Conservation (phyloP, 2,797 vertebrate species). For the Botia almorhae region DNA sequence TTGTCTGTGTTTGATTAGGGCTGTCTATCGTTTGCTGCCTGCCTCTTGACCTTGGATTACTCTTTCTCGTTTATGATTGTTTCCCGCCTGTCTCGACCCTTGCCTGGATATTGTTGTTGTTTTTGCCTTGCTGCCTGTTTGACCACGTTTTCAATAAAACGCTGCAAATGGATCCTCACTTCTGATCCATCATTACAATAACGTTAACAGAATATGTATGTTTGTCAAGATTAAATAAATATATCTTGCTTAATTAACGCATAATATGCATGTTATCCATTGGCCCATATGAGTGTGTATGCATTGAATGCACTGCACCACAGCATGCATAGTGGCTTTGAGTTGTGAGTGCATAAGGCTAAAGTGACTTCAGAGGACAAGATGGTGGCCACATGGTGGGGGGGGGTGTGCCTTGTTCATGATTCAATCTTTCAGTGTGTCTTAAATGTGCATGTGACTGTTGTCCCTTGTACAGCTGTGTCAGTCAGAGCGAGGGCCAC, state of each 20-base stretch:
- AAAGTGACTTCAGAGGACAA: conserved; percentile 48
- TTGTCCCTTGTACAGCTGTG: conserved; percentile 51
- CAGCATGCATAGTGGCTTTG: conserved; percentile 30
- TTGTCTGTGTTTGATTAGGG: no score
- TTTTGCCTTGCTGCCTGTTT: no score
- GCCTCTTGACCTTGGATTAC: no score
- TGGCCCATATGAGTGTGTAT: not conserved
- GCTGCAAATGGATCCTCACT: no score
- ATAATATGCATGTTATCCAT: not conserved
- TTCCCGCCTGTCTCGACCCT: no score
- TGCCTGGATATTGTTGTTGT: no score
- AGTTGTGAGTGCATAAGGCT: conserved; percentile 42
- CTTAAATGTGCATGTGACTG: conserved; percentile 43
- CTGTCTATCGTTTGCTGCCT: no score
- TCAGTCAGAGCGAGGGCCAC: conserved; percentile 53
- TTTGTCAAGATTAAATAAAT: not conserved
- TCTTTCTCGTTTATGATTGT: no score
- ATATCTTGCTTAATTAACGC: not conserved
- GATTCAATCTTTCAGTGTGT: conserved; percentile 45
- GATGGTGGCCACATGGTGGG: conserved; percentile 32
- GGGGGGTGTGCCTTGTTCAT: conserved; percentile 28
- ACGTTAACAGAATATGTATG: not conserved
- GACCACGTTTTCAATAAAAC: no score
- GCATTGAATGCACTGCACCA: conserved; percentile 22
- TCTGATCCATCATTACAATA: no score